phyloP scores from a whole-genome alignment of 2,113 vertebrate genomes.

The Amblyopsis rosae region DNA sequence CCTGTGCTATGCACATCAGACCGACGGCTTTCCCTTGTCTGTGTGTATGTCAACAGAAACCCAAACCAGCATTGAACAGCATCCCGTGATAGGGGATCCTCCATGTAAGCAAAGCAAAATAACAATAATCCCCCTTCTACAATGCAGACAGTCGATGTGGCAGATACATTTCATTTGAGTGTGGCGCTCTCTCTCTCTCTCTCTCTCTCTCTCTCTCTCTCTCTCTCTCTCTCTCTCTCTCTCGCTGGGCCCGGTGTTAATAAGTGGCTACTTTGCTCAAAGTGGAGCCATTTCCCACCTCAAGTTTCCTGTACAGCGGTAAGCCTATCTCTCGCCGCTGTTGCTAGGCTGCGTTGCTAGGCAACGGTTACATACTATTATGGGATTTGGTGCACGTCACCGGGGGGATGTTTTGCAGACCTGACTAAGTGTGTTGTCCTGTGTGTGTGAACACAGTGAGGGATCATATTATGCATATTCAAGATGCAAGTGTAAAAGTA shows the following conservation, averaged over 20 bases:
- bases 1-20: not conserved
- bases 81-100: slow-evolving; percentile 64
- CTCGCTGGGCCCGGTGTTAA: slow-evolving; percentile 48
- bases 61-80: slow-evolving; percentile 48
- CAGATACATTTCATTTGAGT: slow-evolving; percentile 69
- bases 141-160: slow-evolving; percentile 62
- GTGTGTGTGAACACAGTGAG: slow-evolving; percentile 27
- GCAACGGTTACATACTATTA: slow-evolving; percentile 66
- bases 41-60: slow-evolving; percentile 62
- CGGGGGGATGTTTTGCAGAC: slow-evolving; percentile 38
- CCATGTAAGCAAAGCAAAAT: slow-evolving; percentile 56
- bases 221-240: no score
- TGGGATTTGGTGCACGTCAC: slow-evolving; percentile 54
- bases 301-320: slow-evolving; percentile 41
- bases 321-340: slow-evolving; percentile 53
- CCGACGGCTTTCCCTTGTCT: slow-evolving; percentile 1
- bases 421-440: slow-evolving; percentile 47
- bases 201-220: no score
- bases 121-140: slow-evolving; percentile 57
- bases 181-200: slow-evolving; percentile 55
- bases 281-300: slow-evolving; percentile 50
- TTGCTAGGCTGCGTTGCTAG: slow-evolving; percentile 60
- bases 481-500: slow-evolving; percentile 19
- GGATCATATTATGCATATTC: slow-evolving; percentile 43
- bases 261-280: slow-evolving; percentile 62